Base-by-base conservation (phyloP, 1,140 invertebrate species). In the Zeugodacus cucurbitae region DNA sequence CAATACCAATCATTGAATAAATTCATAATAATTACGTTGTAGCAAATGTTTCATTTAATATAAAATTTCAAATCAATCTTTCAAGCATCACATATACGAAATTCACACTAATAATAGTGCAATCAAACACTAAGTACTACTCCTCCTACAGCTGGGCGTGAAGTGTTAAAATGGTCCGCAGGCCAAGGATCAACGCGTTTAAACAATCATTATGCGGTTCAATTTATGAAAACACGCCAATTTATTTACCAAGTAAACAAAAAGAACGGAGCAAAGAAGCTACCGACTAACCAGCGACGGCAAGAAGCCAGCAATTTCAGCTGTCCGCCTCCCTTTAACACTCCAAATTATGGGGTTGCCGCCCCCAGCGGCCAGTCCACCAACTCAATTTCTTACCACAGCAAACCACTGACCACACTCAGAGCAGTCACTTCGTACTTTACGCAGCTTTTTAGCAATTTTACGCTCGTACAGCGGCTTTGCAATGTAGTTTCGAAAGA, bases 311-410 rank as follows among this genome's bases (percentile, higher is more conserved):
- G 34, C 67, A 74, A 74, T 74, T 74, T 22, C 67, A 74, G 17
- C 67, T 74, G 67, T 74, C 82, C 67, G 67, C 67, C 82, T 29
- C n/a, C 44, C 54, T 37, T 86, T 86, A 86, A 26, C 82, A 20
- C 82, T 86, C 54, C 82, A 57, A 86, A 86, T 86, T 86, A 86
- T 86, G n/a, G 44, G 29, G 67, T 74, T 74, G 67, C 67, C 67
- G 67, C 67, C 67, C 67, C 67, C 67, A 74, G 34, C 14, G 32
- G 17, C 20, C 2, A 32, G 20, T 20, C 67, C 41, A 74, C 17
- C 67, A 74, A 41, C 32, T 74, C 67, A 74, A 74, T 22, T 74
- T 74, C 4, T n/a, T 10, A n/a, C n/a, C 1, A 32, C 26, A 34
- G 37, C 67, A 74, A 74, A 37, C 17, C 22, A 37, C 67, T n/a